Evolutionary conservation across 2,113 vertebrate genomes (phyloP), one percentile per base, ranked within the genome.

Genomic region (Indicator maculatus): DNA sequence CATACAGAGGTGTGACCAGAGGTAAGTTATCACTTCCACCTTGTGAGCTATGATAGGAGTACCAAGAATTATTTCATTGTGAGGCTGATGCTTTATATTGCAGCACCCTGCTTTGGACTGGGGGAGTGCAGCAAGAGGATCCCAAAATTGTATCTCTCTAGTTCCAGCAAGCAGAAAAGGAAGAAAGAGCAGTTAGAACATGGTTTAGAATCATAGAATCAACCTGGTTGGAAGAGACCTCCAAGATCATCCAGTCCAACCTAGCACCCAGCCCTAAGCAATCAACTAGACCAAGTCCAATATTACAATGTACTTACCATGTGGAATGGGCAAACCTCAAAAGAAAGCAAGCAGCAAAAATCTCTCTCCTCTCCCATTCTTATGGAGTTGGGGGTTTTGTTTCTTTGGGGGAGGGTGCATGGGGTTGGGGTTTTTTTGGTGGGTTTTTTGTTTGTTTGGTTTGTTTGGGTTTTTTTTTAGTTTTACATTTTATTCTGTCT

Each of bases 1-100:
- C 69, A 65, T 88, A 21, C 93, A 93, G 93, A 95, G 90, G 58
- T 94, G 87, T 72, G 90, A 94, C 56, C 53, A 60, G 71, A 96
- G 92, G 95, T 96, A 96, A 96, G 93, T 94, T 95, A 5, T 47
- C 81, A 41, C 71, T 91, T 86, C 88, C 95, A 90, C 86, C 56
- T 89, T 71, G 5, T 16, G 50, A 24, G 11, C 39, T 6, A 14
- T 44, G 23, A 3, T 6, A 9, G 16, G 72, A 86, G 38, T 33
- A 36, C 56, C 47, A 41, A 56, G 67, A 66, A 21, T 14, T 19
- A 39, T 20, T 17, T 67, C 39, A 7, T 4, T 17, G 31, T 39
- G n/a, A 45, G 18, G 28, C n/a, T 47, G 72, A 30, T 81, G 47
- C 60, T 89, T 33, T 55, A 2, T 41, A 1, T 33, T 41, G 21